Base-by-base conservation (phyloP, 1,140 invertebrate species). In the Caenorhabditis remanei region DNA sequence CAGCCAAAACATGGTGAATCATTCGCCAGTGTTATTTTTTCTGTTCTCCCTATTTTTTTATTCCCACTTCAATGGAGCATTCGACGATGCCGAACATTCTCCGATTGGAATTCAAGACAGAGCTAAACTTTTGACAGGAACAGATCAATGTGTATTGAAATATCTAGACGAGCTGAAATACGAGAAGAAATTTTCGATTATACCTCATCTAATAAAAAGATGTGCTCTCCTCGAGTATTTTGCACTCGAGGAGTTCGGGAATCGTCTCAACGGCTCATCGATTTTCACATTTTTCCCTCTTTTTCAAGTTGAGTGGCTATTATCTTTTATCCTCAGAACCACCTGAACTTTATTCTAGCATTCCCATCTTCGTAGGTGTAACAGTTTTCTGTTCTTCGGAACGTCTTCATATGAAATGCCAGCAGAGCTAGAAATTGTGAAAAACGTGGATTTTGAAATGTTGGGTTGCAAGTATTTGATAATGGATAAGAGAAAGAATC, bases 41-140 rank as follows among this genome's bases (percentile, higher is more conserved):
- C 24, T 71, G 41, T 71, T 71, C 40, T 13, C 65, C 16, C 46
- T 71, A 19, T 71, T 71, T 16, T 71, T 71, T 43, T 71, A 71
- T 43, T 71, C 65, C 4, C 65, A 71, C 19, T 71, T 71, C 40
- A 71, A 71, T 71, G 16, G 65, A 71, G 65, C 65, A 19, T 71
- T 71, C 41, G 65, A 71, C 46, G 65, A 71, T 71, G 65, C 65
- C 19, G 65, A 71, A n/a, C 40, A 71, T 46, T 71, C 41, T 46
- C 65, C 65, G 3, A 46, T 43, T 43, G 65, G 65, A n/a, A 46
- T 71, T 43, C 40, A 71, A n/a, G 65, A 71, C 8, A 71, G 65
- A 43, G 65, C 65, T 19, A 71, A 46, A 43, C 65, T 71, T 16
- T 71, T 71, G 41, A 9, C 65, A 43, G 16, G 14, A n/a, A n/a